phyloP scores from a whole-genome alignment of 2,797 vertebrate genomes.

The Molossus molossus region DNA sequence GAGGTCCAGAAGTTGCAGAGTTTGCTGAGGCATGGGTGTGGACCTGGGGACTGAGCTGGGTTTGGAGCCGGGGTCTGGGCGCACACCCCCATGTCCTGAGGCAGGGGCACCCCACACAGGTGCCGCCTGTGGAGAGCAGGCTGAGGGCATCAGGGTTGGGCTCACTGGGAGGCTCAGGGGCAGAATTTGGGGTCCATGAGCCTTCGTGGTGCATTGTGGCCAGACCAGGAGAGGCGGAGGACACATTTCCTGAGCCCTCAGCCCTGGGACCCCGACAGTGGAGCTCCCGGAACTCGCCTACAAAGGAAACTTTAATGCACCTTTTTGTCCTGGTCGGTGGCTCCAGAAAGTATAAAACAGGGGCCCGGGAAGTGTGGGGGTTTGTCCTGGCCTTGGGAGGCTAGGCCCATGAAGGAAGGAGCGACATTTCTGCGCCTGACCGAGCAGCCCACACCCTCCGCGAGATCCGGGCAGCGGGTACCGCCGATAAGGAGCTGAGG shows the following conservation, averaged over 20 bases:
- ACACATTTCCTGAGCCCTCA: not conserved
- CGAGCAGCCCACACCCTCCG: too few relatives aligned
- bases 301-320: not conserved
- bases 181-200: not conserved
- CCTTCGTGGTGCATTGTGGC: not conserved
- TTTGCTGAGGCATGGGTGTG: not conserved
- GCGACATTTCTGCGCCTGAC: not conserved
- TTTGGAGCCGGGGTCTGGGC: not conserved
- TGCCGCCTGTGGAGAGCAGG: not conserved
- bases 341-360: not conserved
- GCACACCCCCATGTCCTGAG: not conserved
- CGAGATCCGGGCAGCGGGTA: not conserved
- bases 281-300: not conserved
- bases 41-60: not conserved
- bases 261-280: not conserved
- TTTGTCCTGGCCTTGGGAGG: not conserved
- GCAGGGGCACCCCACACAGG: not conserved
- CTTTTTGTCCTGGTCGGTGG: not conserved
- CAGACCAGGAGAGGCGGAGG: not conserved
- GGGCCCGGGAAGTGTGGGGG: not conserved
- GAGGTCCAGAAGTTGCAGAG: not conserved
- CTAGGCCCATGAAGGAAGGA: not conserved
- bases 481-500: not conserved
- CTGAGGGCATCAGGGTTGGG: too few relatives aligned
- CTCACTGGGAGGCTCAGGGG: not conserved